phyloP scores from a whole-genome alignment of 2,113 vertebrate genomes.

The Brachypteracias leptosomus region DNA sequence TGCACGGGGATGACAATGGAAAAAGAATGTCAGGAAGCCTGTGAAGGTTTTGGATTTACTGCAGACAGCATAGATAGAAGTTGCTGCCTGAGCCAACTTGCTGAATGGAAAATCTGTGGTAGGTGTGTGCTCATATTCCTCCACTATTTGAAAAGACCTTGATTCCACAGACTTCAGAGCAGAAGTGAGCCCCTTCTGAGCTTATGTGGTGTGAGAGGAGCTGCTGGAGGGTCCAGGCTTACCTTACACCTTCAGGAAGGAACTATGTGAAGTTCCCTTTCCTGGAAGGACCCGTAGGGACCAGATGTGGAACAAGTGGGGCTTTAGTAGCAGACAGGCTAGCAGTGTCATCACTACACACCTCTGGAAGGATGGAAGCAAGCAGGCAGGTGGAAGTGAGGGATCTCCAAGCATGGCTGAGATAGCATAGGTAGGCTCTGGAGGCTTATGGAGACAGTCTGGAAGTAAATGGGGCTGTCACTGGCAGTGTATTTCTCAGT shows the following conservation, averaged over 20 bases:
- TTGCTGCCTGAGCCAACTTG: not conserved
- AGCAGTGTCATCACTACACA: rapidly evolving
- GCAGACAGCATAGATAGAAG: not conserved
- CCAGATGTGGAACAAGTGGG: not conserved
- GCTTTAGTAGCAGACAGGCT: not conserved
- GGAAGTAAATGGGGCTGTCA: not conserved
- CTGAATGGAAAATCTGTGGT: not conserved
- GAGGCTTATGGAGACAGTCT: not conserved
- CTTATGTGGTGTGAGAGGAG: not conserved
- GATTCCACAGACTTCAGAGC: not conserved
- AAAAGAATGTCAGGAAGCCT: not conserved
- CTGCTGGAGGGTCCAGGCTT: not conserved
- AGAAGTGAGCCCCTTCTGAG: not conserved
- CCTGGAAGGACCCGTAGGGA: not conserved
- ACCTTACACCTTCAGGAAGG: not conserved
- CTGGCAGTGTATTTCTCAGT: not conserved
- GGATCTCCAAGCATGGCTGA: not conserved
- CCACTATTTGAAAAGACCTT: not conserved
- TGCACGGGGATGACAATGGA: not conserved
- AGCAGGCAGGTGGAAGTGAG: not conserved
- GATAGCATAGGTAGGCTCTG: not conserved
- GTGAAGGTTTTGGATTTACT: not conserved
- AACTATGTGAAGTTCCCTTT: not conserved
- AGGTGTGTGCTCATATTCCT: not conserved
- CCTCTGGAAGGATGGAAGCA: not conserved